Evolutionary conservation across 1,140 invertebrate genomes (phyloP), one percentile per base, ranked within the genome.

Genomic region (Trachymyrmex cornetzi): DNA sequence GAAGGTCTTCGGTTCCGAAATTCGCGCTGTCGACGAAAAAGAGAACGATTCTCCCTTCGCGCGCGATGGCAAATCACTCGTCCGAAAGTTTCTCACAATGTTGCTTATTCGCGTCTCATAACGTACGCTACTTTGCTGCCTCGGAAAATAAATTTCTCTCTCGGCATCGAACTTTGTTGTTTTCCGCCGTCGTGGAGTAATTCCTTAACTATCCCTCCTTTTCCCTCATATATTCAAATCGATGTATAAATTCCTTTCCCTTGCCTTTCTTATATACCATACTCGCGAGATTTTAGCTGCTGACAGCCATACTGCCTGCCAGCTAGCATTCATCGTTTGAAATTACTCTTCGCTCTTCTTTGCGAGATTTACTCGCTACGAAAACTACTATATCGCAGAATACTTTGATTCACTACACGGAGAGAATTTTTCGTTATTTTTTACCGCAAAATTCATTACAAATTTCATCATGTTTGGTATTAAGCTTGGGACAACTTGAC

Each of bases 121-220:
- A 82, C 66, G 77, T 50, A 30, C 48, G 34, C 22, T 34, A 44
- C 79, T 59, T 81, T 53, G 66, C 16, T 59, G 53, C 50, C 66
- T 71, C 53, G 48, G 69, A 38, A 75, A 75, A 84, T 57, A 74
- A 24, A 84, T 75, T 74, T 75, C 80, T 22, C 55, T 84, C 67
- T 84, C 53, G 24, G 24, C 53, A 59, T 71, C 34, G 30, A 22
- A 6, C n/a, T 3, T 24, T 14, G 14, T 50, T 14, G 38, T 19
- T 16, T 22, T 19, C 44, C 1, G 9, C 27, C 66, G 14, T 16
- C 6, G 1, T 19, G 19, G 34, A 14, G 11, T 44, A 67, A 69
- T 50, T 50, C 30, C 44, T 11, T n/a, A 44, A 77, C 80, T 82
- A 14, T 22, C 14, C 14, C 69, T 30, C 34, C 19, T 2, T 3